phyloP scores from a whole-genome alignment of 2,888 invertebrate species.

The Theristus sp. region DNA sequence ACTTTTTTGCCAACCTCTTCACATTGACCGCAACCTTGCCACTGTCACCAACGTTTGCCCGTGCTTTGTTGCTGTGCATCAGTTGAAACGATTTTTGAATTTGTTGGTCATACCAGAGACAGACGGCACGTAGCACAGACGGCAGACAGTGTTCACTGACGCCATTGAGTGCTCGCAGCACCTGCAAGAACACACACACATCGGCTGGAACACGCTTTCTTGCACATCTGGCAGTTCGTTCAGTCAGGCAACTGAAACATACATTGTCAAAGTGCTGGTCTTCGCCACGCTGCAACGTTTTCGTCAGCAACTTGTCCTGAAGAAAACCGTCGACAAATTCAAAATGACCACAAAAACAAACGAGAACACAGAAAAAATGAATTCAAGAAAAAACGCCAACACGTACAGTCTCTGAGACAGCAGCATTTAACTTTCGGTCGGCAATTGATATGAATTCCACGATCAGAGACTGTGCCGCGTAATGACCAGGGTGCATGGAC shows the following conservation, averaged over 20 bases:
- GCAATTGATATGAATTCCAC: conserved; percentile 83
- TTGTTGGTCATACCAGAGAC: conserved; percentile 62
- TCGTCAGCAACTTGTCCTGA: conserved; percentile 78
- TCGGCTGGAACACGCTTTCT: too few species aligned
- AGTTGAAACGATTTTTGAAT: too few species aligned
- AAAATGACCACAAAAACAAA: not conserved
- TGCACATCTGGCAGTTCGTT: too few species aligned
- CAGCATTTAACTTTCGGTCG: conserved; percentile 42
- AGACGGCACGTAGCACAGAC: conserved; percentile 68
- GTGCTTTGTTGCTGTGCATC: too few species aligned
- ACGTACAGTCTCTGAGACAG: not conserved
- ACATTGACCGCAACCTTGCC: too few species aligned
- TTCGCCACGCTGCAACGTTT: conserved; percentile 83
- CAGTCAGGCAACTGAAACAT: too few species aligned
- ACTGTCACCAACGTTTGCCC: too few species aligned
- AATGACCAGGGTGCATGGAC: conserved; percentile 49
- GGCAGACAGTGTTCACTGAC: conserved; percentile 72
- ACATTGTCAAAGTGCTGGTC: conserved; percentile 67
- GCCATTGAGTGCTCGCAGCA: conserved; percentile 13
- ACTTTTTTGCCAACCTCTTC: too few species aligned
- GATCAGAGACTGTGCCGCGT: conserved; percentile 81
- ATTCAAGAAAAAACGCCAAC: not conserved
- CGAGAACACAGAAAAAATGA: not conserved
- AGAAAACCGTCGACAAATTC: not conserved
- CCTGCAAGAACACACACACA: too few species aligned